phyloP scores from a whole-genome alignment of 2,888 invertebrate genomes.

The Dysmachus trigonus region DNA sequence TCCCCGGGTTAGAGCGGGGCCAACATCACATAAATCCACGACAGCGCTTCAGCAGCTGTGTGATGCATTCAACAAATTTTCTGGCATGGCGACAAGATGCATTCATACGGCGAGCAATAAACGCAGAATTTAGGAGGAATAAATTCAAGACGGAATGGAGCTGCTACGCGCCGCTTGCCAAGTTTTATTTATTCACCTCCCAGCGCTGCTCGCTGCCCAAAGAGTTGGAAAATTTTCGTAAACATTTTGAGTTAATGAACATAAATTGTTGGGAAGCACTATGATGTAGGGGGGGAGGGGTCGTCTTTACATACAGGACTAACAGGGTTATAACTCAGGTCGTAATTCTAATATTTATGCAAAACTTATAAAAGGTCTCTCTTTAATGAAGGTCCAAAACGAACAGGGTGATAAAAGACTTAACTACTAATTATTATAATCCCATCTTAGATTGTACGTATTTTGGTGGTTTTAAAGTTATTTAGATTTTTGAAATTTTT shows the following conservation, averaged over 20 bases:
- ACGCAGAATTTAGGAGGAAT: constrained; percentile 22
- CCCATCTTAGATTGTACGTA: no score
- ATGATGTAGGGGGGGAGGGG: not conserved
- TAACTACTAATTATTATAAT: no score
- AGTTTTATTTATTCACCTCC: constrained; percentile 22
- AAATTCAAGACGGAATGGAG: constrained; percentile 23
- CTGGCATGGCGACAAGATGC: constrained; percentile 29
- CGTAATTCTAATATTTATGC: no score
- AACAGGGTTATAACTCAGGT: not conserved
- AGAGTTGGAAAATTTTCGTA: constrained; percentile 19
- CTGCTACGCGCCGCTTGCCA: not conserved
- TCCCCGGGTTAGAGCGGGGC: constrained; percentile 3
- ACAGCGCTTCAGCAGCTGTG: constrained; percentile 11
- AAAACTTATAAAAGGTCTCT: not conserved
- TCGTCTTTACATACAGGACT: no score
- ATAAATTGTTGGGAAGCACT: not conserved
- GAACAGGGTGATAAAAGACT: not conserved
- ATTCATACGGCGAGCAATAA: constrained; percentile 29
- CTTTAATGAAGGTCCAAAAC: not conserved
- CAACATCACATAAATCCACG: constrained; percentile 21
- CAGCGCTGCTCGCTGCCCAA: not conserved
- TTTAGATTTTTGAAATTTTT: no score
- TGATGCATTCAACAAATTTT: constrained; percentile 20
- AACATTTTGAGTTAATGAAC: constrained; percentile 31
- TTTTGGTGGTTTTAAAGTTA: no score